These are phyloP conservation scores for Heliothis subflexa DNA, from an alignment of 1,140 invertebrate species.

Conservation along the genomic window DNA sequence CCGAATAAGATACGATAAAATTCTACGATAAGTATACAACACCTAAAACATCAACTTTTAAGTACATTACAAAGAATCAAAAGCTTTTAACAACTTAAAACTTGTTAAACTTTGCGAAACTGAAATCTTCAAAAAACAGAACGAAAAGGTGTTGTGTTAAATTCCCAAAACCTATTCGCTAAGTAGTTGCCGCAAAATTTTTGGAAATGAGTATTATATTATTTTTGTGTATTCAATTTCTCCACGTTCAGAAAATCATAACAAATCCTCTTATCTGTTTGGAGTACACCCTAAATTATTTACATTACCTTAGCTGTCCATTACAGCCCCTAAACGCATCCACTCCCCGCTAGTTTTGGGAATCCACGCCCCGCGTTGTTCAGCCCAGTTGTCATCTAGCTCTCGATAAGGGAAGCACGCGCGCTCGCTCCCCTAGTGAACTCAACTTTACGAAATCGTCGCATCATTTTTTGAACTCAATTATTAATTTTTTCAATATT, in stretches of 20 bases:
- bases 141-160: neutral
- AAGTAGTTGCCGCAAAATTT: neutral
- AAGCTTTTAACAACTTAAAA: conserved; percentile 2
- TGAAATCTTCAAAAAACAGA: neutral
- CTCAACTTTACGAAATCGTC: conserved; percentile 29
- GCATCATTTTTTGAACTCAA: neutral
- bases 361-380: conserved; percentile 53
- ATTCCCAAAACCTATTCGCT: neutral
- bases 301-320: conserved; percentile 50
- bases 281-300: conserved; percentile 49
- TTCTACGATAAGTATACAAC: no score
- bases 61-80: neutral
- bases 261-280: conserved; percentile 46
- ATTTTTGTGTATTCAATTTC: conserved; percentile 13
- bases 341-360: conserved; percentile 56
- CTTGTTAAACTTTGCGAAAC: neutral
- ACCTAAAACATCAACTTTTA: neutral
- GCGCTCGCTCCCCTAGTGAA: conserved; percentile 18
- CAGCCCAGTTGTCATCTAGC: conserved; percentile 52
- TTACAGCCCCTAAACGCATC: conserved; percentile 43
- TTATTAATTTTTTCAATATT: neutral
- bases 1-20: no score
- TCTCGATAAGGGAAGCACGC: conserved; percentile 43
- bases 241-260: conserved; percentile 44
- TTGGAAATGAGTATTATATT: neutral